Evolutionary conservation across 92 coral and sea anemone species (phyloP).

Genomic region (Desmophyllum pertusum): DNA sequence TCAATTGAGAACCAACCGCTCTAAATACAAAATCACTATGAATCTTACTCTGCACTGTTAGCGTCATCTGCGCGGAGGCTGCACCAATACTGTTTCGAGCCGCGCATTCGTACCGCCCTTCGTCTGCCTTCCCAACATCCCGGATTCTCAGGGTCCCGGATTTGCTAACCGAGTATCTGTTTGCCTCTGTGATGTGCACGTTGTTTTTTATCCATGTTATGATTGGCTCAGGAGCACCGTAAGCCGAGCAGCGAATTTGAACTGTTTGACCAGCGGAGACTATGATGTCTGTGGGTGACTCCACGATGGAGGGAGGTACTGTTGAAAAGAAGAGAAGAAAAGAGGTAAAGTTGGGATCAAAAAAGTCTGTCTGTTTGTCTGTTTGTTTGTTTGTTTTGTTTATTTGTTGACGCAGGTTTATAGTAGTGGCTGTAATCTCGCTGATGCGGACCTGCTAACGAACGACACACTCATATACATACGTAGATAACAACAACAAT

Average conservation of each 20-base stretch:
- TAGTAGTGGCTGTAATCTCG: too few relatives aligned
- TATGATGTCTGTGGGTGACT: conserved; percentile 69
- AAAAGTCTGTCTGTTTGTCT: too few relatives aligned
- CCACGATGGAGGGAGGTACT: conserved; percentile 95
- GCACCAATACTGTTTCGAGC: conserved; percentile 96
- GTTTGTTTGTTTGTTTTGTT: too few relatives aligned
- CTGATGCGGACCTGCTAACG: too few relatives aligned
- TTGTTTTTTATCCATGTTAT: conserved; percentile 94
- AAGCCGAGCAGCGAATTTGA: conserved; percentile 70
- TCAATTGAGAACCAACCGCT: too few relatives aligned
- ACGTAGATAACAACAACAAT: too few relatives aligned
- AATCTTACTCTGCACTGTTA: conserved; percentile 78
- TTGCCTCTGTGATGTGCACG: conserved; percentile 83
- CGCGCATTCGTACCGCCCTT: conserved; percentile 92
- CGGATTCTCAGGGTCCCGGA: conserved; percentile 89
- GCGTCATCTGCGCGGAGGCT: conserved; percentile 81
- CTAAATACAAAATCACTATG: neutral
- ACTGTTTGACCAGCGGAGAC: conserved; percentile 84
- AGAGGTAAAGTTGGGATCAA: too few relatives aligned
- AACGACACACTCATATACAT: too few relatives aligned
- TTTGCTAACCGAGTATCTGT: conserved; percentile 77
- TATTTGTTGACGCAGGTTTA: too few relatives aligned
- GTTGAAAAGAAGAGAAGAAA: neutral
- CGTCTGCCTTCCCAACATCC: conserved; percentile 91
- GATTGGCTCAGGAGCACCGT: conserved; percentile 88